A percentile compares a stretch with the other conserved stretches of the same genome.
These are phyloP conservation scores for Alloscopus bannaensis DNA, from an alignment of 2,888 invertebrate species.

Conservation along the genomic window DNA sequence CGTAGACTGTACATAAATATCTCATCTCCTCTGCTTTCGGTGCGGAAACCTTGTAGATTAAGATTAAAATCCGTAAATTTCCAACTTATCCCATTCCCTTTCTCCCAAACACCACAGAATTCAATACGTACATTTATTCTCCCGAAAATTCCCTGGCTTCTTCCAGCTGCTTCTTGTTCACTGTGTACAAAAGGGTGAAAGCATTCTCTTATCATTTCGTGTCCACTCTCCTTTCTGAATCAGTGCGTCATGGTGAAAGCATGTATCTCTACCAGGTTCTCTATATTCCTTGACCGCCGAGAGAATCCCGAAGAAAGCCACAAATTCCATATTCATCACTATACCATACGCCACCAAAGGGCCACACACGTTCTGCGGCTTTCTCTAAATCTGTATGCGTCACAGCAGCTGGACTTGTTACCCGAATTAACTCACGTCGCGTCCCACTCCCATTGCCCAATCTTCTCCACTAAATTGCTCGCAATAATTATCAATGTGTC, in stretches of 20 bases:
- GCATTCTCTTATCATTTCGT: neutral
- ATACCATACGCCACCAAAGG: constrained; percentile 33
- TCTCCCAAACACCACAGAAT: neutral
- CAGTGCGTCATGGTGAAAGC: constrained; percentile 63
- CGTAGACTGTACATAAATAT: too few species aligned
- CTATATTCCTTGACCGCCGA: constrained; percentile 1
- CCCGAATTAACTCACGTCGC: constrained; percentile 45
- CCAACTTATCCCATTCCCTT: constrained; percentile 55
- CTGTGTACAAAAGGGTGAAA: neutral
- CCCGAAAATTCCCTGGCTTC: neutral
- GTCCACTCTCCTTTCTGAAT: constrained; percentile 29
- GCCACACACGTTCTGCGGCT: neutral
- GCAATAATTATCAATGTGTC: constrained; percentile 10
- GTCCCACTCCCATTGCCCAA: constrained; percentile 6
- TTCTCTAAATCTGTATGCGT: too few species aligned
- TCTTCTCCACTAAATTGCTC: neutral
- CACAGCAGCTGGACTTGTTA: constrained; percentile 12
- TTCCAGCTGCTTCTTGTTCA: neutral
- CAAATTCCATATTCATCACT: constrained; percentile 63
- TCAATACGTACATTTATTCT: neutral
- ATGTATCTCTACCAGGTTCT: constrained; percentile 38
- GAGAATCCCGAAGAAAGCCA: constrained; percentile 53
- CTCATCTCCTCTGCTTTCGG: too few species aligned
- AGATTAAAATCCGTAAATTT: constrained; percentile 63
- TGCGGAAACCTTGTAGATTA: constrained; percentile 60